These are phyloP conservation scores for Campaea margaritaria DNA, from an alignment of 2,888 invertebrate species.

Conservation along the genomic window DNA sequence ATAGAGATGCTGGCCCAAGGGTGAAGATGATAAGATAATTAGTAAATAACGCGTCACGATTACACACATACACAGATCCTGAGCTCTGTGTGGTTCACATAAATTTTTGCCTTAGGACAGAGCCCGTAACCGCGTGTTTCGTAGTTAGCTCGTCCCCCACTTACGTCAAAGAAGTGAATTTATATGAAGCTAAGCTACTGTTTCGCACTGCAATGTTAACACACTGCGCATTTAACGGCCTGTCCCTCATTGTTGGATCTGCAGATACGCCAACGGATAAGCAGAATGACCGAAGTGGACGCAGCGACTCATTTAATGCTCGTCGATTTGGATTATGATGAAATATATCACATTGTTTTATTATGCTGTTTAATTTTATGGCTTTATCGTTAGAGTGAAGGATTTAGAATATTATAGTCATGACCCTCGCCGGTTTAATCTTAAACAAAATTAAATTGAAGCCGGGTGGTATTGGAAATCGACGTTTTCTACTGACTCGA, in stretches of 20 bases:
- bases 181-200: conserved; percentile 8
- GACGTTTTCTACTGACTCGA: no score
- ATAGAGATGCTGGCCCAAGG: no score
- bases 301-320: conserved; percentile 78
- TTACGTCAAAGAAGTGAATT: not conserved
- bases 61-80: no score
- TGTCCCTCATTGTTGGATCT: conserved; percentile 69
- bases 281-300: conserved; percentile 61
- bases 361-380: not conserved
- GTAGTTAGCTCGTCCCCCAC: no score
- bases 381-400: not conserved
- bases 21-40: no score
- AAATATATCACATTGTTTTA: conserved; percentile 34
- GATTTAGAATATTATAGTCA: not conserved
- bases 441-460: no score
- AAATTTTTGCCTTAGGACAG: no score
- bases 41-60: no score
- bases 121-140: no score
- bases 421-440: no score
- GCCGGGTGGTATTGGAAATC: no score
- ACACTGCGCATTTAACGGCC: conserved; percentile 65
- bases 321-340: conserved; percentile 68
- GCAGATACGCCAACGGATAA: conserved; percentile 76
- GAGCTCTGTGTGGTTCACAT: no score
- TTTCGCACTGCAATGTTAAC: conserved; percentile 54